These are phyloP conservation scores for Porites lutea DNA, from an alignment of 64 coral and sea anemone genomes.

Conservation along the genomic window DNA sequence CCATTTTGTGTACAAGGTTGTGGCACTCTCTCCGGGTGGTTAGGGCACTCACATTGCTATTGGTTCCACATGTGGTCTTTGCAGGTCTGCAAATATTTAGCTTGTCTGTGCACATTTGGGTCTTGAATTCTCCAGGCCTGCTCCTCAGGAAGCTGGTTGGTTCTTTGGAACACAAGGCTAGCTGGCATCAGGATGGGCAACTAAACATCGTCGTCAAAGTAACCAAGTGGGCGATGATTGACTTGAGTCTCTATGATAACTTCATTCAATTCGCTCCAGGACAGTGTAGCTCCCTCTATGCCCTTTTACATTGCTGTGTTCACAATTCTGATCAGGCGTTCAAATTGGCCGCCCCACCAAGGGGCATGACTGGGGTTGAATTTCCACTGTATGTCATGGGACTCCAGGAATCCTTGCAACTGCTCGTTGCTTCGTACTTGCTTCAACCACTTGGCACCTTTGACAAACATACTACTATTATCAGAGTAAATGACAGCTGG, in stretches of 20 bases:
- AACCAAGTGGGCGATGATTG: constrained; percentile 28
- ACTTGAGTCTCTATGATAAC: constrained; percentile 6
- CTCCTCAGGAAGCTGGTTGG: neutral
- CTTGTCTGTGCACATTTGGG: no score
- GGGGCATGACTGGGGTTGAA: constrained; percentile 64
- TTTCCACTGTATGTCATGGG: constrained; percentile 26
- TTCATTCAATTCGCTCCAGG: neutral
- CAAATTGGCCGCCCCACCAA: constrained; percentile 75
- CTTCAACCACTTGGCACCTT: constrained; percentile 32
- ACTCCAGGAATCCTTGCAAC: neutral
- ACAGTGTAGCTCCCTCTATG: neutral
- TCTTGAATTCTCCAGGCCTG: neutral
- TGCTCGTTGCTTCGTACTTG: neutral
- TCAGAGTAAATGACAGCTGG: constrained; percentile 41
- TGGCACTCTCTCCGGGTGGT: constrained; percentile 28
- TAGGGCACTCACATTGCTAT: no score
- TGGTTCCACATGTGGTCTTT: no score
- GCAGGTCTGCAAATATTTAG: no score
- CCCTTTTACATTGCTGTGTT: constrained; percentile 39
- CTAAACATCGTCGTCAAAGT: constrained; percentile 9
- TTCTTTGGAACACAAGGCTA: neutral
- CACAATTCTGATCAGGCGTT: constrained; percentile 51
- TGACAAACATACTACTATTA: constrained; percentile 60
- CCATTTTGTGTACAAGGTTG: no score
- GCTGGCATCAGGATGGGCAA: neutral